These are phyloP conservation scores for Orthochromis malagaraziensis DNA, from an alignment of 2,113 vertebrate genomes.

Conservation along the genomic window DNA sequence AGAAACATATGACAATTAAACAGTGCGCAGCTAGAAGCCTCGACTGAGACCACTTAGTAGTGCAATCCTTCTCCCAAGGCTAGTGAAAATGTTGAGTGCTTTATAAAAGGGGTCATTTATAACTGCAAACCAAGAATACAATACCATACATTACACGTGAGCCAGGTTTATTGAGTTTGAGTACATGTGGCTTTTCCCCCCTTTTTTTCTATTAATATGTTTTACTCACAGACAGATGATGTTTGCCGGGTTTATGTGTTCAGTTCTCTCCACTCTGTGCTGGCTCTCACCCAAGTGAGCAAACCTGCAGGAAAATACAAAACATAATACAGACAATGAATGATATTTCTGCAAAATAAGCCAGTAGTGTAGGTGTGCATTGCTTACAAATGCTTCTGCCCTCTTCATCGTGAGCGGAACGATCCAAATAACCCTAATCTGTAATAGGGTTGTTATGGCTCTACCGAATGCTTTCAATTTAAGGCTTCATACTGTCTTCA, in stretches of 20 bases:
- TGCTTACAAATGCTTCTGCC: neutral
- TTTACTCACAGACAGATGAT: constrained; percentile 86
- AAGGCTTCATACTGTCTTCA: neutral
- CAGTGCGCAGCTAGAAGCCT: neutral
- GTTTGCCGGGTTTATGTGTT: constrained; percentile 70
- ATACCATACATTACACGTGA: neutral
- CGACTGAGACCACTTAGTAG: constrained; percentile 10
- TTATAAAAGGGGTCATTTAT: neutral
- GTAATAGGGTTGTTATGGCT: neutral
- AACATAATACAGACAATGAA: neutral
- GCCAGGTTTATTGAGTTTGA: neutral
- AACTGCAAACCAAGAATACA: neutral
- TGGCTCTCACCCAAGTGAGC: constrained; percentile 87
- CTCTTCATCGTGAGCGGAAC: neutral
- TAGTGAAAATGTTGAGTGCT: neutral
- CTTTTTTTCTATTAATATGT: neutral
- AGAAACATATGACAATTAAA: neutral
- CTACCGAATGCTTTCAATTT: neutral
- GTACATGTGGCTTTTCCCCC: fast-evolving
- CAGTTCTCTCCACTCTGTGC: constrained; percentile 78
- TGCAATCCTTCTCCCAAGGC: neutral
- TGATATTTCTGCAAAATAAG: neutral
- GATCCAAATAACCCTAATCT: neutral
- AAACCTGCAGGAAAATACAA: constrained; percentile 72
- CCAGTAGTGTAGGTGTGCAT: neutral